phyloP scores from a whole-genome alignment of 2,797 vertebrate genomes.

The Potorous gilbertii region DNA sequence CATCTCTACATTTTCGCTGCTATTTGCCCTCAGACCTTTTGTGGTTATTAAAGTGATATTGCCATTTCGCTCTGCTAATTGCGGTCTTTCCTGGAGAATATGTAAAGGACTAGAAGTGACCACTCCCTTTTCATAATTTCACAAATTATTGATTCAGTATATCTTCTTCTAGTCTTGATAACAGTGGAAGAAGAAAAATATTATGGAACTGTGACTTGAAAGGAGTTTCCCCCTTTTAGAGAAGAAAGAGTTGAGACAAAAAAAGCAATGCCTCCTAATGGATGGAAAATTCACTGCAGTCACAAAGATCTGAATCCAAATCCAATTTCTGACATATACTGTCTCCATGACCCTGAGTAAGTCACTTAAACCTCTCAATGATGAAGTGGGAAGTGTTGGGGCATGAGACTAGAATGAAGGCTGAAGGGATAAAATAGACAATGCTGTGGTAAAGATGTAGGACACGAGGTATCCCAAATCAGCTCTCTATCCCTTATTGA shows the following conservation, averaged over 20 bases:
- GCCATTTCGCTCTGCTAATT: background rate
- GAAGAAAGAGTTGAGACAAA: background rate
- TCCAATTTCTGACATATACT: too few relatives aligned
- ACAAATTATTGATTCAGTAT: background rate
- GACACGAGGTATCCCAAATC: too few relatives aligned
- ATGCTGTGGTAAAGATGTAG: too few relatives aligned
- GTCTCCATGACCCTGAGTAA: too few relatives aligned
- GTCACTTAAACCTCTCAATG: too few relatives aligned
- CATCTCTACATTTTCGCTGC: background rate
- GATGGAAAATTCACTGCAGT: background rate
- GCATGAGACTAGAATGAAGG: background rate
- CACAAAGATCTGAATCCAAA: too few relatives aligned
- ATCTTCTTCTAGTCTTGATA: background rate
- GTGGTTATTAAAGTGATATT: background rate
- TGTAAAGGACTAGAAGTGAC: background rate
- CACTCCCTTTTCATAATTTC: background rate
- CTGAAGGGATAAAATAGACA: background rate
- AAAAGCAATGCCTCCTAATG: background rate
- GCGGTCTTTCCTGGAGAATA: background rate
- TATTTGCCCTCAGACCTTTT: background rate
- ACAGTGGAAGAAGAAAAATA: background rate
- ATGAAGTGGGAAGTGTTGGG: background rate
- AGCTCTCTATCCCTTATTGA: too few relatives aligned
- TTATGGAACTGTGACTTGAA: background rate
- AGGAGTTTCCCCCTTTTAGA: background rate